Conservation (phyloP, 2,888 invertebrate species). For the Pristionchus entomophagus region DNA sequence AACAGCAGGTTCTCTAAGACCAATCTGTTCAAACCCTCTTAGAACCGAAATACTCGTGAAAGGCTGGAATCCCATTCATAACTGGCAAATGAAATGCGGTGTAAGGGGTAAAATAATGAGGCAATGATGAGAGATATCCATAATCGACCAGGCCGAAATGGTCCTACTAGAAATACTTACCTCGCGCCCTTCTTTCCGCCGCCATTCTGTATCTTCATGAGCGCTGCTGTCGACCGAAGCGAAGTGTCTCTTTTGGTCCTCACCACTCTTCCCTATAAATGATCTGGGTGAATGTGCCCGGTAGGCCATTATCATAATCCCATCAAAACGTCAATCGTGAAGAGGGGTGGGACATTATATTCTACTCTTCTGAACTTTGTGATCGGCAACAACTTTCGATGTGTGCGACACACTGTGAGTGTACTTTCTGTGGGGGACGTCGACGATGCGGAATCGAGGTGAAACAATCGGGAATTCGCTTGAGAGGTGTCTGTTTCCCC, state of each 20-base stretch:
- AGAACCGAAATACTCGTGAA: too few relatives aligned
- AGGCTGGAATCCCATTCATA: too few relatives aligned
- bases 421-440: neutral
- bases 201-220: constrained; percentile 10
- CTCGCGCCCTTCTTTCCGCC: neutral
- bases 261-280: neutral
- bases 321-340: constrained; percentile 7
- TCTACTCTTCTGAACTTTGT: constrained; percentile 30
- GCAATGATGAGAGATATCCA: too few relatives aligned
- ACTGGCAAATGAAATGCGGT: too few relatives aligned
- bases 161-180: too few relatives aligned
- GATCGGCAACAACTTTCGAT: neutral
- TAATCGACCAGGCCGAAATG: too few relatives aligned
- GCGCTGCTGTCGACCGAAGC: neutral
- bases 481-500: neutral
- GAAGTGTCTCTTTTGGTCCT: neutral
- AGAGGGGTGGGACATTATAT: neutral
- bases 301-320: neutral
- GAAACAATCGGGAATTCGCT: too few relatives aligned
- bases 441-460: too few relatives aligned
- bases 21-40: too few relatives aligned
- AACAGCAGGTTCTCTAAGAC: too few relatives aligned
- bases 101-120: too few relatives aligned
- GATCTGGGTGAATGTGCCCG: neutral
- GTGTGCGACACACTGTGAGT: neutral